Conservation (phyloP, 35 echinoderm and acorn worm genomes). For the Lytechinus pictus region DNA sequence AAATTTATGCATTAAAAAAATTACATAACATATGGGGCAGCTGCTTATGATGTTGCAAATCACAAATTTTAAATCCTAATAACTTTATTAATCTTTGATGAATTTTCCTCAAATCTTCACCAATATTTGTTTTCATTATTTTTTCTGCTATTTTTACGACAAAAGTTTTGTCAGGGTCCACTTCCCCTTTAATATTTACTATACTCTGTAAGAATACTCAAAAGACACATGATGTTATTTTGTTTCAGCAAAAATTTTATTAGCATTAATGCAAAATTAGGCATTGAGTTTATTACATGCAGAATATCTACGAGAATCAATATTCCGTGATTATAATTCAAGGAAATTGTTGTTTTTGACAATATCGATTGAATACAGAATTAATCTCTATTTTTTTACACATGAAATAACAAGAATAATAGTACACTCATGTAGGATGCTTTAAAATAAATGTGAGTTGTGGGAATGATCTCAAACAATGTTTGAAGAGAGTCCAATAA, state of each 20-base stretch:
- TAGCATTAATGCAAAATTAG: not conserved
- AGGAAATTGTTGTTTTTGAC: not conserved
- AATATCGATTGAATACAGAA: not conserved
- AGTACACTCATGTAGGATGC: not conserved
- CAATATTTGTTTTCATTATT: too few species aligned
- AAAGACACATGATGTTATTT: not conserved
- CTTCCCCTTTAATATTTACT: too few species aligned
- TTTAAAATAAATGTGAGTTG: not conserved
- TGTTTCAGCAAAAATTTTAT: not conserved
- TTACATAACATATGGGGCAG: too few species aligned
- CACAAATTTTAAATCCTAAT: too few species aligned
- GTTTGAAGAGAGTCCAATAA: too few species aligned
- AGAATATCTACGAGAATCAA: not conserved
- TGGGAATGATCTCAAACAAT: not conserved
- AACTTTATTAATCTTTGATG: too few species aligned
- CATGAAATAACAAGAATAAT: not conserved
- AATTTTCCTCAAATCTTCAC: too few species aligned
- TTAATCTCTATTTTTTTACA: not conserved
- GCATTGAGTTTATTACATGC: not conserved
- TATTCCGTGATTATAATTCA: not conserved
- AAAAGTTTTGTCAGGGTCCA: too few species aligned
- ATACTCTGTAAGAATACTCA: not conserved
- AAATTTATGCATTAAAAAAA: too few species aligned
- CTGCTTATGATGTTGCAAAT: too few species aligned
- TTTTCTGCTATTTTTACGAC: too few species aligned